These are phyloP conservation scores for Drosophila insularis DNA, from an alignment of 1,140 invertebrate species.

Conservation along the genomic window DNA sequence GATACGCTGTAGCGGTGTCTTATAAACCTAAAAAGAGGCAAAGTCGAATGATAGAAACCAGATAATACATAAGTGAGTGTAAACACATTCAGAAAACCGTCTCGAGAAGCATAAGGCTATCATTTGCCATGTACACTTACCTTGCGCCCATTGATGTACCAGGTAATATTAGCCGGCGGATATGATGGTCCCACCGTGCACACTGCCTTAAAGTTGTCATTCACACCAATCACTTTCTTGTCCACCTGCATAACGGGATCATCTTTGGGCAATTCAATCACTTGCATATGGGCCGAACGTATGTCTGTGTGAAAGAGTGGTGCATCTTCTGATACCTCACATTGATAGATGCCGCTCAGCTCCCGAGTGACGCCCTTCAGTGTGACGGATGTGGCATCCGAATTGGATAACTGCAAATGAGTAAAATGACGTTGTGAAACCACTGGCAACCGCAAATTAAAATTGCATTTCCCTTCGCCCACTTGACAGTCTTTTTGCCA, in stretches of 20 bases:
- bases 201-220: constrained; percentile 82
- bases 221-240: constrained; percentile 76
- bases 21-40: constrained; percentile 56
- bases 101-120: constrained; percentile 4
- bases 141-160: constrained; percentile 87
- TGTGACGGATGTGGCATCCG: constrained; percentile 86
- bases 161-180: constrained; percentile 87
- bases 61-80: neutral
- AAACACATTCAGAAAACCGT: constrained; percentile 1
- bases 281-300: constrained; percentile 86
- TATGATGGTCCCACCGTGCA: constrained; percentile 84
- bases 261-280: constrained; percentile 83
- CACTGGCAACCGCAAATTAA: neutral
- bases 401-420: constrained; percentile 84
- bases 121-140: constrained; percentile 81
- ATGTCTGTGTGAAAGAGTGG: constrained; percentile 88
- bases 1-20: constrained; percentile 77
- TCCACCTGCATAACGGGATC: constrained; percentile 79
- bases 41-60: neutral
- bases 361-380: constrained; percentile 86
- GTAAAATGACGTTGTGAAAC: neutral
- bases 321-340: constrained; percentile 88
- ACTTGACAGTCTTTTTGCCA: neutral
- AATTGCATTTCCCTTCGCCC: neutral
- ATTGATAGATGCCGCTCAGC: constrained; percentile 87